Base-by-base conservation (phyloP, 2,888 invertebrate genomes). In the Trypoxylon attenuatum region DNA sequence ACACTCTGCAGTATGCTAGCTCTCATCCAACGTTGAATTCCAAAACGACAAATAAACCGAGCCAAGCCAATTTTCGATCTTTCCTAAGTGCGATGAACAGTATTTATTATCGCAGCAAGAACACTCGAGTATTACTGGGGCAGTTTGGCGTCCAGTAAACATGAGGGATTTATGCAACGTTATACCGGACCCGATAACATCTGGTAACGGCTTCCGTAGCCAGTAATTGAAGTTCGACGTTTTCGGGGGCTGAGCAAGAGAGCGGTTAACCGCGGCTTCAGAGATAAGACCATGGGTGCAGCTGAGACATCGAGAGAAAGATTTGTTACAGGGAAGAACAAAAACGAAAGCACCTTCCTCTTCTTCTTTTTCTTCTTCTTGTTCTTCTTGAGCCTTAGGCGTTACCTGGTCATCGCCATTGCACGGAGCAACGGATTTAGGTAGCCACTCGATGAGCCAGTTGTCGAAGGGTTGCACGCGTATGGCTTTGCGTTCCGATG, bases 141-240 rank as follows among this genome's bases (percentile, higher is more conserved):
- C 70, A 49, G 47, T 59, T 59, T 39, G 50, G 46, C 39, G 57
- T 45, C 25, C 15, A 46, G 41, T 33, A 58, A 69, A 50, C 51
- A 72, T 56, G 66, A 69, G 52, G 66, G 66, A 74, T 75, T 75
- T 71, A 72, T 62, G 65, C 53, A 42, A 33, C 41, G 51, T n/a
- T 19, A 23, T 39, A 21, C 22, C 29, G 33, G 21, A 4, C n/a
- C 23, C 43, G 54, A 72, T 59, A 39, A 19, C 54, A 60, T 65
- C 51, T 65, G 33, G 52, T 33, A 51, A 49, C 46, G 58, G 58
- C 71, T 66, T 52, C 65, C 43, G 73, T 62, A 46, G 42, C 18
- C 33, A 60, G 33, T 73, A 64, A 73, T 68, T 59, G 62, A 58
- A 68, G 52, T 60, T 57, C 56, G 54, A 59, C 47, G 58, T 69